Percentiles rank a stretch among this genome's conserved stretches.
Conservation (phyloP, 2,888 invertebrate species). For the Allophyes oxyacanthae region DNA sequence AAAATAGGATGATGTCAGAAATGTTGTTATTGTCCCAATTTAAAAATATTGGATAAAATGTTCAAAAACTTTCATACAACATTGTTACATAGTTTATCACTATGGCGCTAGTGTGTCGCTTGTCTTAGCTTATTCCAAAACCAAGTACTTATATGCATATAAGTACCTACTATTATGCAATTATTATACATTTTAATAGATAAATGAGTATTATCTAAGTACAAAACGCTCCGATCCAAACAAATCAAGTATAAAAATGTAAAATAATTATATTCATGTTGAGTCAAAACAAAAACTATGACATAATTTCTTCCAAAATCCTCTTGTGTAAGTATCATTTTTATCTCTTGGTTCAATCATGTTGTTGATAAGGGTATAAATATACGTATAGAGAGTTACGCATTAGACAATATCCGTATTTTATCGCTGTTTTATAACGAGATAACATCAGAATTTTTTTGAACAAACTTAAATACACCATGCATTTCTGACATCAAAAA, state of each 20-base stretch:
- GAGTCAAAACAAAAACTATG: constrained; percentile 3
- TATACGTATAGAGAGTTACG: constrained; percentile 14
- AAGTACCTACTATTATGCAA: too few relatives aligned
- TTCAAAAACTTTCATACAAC: background rate
- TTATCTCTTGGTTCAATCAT: constrained; percentile 19
- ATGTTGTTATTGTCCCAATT: constrained; percentile 35
- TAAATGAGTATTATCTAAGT: background rate
- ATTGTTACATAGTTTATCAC: too few relatives aligned
- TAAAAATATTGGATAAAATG: background rate
- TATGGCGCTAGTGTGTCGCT: too few relatives aligned
- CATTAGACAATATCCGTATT: constrained; percentile 18
- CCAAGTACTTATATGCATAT: too few relatives aligned
- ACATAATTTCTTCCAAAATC: constrained; percentile 2
- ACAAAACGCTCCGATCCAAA: background rate
- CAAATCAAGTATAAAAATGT: background rate
- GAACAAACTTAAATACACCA: constrained; percentile 25
- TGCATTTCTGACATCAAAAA: constrained; percentile 69
- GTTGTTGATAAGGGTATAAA: constrained; percentile 21
- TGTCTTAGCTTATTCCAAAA: too few relatives aligned
- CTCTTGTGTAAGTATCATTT: constrained; percentile 9
- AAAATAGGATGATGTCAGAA: constrained; percentile 60
- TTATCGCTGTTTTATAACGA: constrained; percentile 28
- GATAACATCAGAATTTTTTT: constrained; percentile 29
- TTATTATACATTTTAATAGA: background rate
- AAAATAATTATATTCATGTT: background rate